These are phyloP conservation scores for Autographa gamma DNA, from an alignment of 2,888 invertebrate species.

Conservation along the genomic window DNA sequence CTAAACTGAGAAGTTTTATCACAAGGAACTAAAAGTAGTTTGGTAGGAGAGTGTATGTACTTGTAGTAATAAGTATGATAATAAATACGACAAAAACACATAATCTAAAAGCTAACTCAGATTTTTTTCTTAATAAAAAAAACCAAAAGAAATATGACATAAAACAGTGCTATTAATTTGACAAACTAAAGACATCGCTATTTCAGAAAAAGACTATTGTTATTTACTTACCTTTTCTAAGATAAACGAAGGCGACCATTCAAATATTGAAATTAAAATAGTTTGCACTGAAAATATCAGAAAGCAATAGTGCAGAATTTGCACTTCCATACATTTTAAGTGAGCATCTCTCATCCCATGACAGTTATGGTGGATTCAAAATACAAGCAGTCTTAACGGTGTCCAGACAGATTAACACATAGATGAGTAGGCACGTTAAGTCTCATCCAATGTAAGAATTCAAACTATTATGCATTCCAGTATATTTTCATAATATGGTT, in stretches of 20 bases:
- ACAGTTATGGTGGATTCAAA: slow-evolving; percentile 23
- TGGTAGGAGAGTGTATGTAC: neutral
- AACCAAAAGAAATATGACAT: too few relatives aligned
- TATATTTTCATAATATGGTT: neutral
- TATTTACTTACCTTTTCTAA: too few relatives aligned
- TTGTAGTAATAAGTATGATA: too few relatives aligned
- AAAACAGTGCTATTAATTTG: too few relatives aligned
- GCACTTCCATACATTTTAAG: neutral
- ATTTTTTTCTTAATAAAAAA: too few relatives aligned
- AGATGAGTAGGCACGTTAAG: slow-evolving; percentile 30
- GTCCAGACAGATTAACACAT: slow-evolving; percentile 40
- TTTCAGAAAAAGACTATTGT: too few relatives aligned
- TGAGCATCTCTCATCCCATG: neutral
- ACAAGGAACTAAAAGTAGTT: neutral
- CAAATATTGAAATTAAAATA: neutral
- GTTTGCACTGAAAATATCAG: too few relatives aligned
- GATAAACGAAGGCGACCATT: too few relatives aligned
- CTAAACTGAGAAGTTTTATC: neutral
- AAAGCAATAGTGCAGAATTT: neutral
- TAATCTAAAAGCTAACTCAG: too few relatives aligned
- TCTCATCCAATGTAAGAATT: slow-evolving; percentile 23
- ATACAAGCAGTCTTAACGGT: slow-evolving; percentile 17
- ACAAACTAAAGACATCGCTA: too few relatives aligned
- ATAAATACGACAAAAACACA: too few relatives aligned
- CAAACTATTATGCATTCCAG: slow-evolving; percentile 12